Evolutionary conservation across 2,113 vertebrate species (phyloP).

Genomic region (Thinocorus orbignyianus): DNA sequence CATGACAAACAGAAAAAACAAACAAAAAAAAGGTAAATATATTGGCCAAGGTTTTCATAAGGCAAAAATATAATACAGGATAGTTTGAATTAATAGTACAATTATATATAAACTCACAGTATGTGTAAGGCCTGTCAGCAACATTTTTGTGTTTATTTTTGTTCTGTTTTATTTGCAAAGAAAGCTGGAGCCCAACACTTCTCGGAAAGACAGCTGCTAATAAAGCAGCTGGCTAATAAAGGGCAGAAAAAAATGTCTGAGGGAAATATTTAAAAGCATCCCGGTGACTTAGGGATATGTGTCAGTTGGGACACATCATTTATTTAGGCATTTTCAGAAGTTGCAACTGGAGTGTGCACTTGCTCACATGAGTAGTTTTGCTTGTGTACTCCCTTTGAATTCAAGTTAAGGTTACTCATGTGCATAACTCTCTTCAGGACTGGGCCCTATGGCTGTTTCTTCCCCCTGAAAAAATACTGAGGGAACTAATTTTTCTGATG

Average conservation of each 20-base stretch:
- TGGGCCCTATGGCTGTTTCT: slow-evolving; percentile 24
- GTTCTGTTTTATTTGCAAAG: neutral
- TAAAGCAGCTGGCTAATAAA: neutral
- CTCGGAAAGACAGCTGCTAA: neutral
- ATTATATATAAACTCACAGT: neutral
- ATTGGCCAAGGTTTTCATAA: neutral
- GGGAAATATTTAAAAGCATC: neutral
- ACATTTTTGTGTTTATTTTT: neutral
- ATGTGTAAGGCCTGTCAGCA: neutral
- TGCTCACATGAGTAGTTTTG: neutral
- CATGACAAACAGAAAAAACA: neutral
- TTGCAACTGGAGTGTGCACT: neutral
- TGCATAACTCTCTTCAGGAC: slow-evolving; percentile 34
- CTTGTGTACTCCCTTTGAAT: neutral
- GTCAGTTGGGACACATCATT: neutral
- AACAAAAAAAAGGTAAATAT: neutral
- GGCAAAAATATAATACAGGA: neutral
- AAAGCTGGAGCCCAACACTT: neutral
- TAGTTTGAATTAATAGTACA: neutral
- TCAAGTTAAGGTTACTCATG: slow-evolving; percentile 41
- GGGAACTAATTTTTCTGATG: slow-evolving; percentile 65
- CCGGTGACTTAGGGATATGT: neutral
- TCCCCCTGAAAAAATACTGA: slow-evolving; percentile 48
- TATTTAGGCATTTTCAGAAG: slow-evolving; percentile 24
- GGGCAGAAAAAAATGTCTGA: neutral